Evolutionary conservation across 2,888 invertebrate species (phyloP).

Genomic region (Cryptus armator): DNA sequence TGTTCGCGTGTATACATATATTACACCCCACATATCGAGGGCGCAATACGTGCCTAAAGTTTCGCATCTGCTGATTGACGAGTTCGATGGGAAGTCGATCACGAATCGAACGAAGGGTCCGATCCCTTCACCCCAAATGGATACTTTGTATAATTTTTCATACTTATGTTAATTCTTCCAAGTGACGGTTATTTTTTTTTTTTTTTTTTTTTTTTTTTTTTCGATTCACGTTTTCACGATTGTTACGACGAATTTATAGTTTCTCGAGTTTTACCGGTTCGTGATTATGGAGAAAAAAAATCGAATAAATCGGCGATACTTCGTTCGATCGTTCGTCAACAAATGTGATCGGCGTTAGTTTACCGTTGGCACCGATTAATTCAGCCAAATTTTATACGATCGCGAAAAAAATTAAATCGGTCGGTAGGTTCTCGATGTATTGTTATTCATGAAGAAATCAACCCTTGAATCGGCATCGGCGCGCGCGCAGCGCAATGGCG

Average conservation of each 20-base stretch:
- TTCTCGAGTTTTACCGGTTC: background rate
- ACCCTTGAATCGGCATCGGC: constrained; percentile 40
- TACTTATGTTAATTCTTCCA: constrained; percentile 56
- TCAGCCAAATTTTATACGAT: background rate
- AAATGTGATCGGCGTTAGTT: background rate
- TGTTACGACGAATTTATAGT: background rate
- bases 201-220: background rate
- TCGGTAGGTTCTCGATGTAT: constrained; percentile 45
- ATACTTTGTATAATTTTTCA: constrained; percentile 65
- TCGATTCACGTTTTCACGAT: background rate
- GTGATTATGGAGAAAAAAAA: too few relatives aligned
- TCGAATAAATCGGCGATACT: background rate
- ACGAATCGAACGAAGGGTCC: constrained; percentile 38
- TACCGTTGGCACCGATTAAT: background rate
- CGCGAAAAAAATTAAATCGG: background rate
- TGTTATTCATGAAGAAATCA: constrained; percentile 64
- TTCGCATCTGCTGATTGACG: constrained; percentile 68
- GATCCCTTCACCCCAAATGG: constrained; percentile 3
- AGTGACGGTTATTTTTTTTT: constrained; percentile 57
- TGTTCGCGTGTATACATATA: constrained; percentile 50
- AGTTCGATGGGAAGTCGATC: constrained; percentile 68
- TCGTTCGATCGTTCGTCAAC: background rate
- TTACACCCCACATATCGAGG: constrained; percentile 17
- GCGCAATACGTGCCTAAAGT: constrained; percentile 42
- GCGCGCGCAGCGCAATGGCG: constrained; percentile 36